Evolutionary conservation across 2,113 vertebrate species (phyloP).

Genomic region (Oostethus manadensis): DNA sequence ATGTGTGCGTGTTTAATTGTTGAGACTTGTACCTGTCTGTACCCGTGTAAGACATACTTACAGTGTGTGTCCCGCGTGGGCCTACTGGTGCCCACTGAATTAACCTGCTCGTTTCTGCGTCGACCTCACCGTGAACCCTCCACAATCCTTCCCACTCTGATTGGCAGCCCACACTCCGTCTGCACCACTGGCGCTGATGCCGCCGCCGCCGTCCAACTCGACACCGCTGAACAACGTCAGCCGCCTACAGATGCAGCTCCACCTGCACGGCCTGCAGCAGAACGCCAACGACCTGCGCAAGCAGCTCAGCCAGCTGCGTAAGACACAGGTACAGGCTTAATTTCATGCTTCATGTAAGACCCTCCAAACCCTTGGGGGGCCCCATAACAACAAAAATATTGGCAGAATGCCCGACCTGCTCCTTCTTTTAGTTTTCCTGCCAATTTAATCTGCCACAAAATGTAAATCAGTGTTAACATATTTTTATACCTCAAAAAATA

Average conservation of each 20-base stretch:
- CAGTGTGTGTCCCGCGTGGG: background rate
- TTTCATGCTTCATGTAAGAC: no score
- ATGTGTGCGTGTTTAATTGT: slow-evolving; percentile 26
- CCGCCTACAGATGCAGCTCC: slow-evolving; percentile 91
- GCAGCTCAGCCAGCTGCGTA: slow-evolving; percentile 87
- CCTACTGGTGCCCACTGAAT: slow-evolving; percentile 19
- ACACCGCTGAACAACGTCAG: slow-evolving; percentile 77
- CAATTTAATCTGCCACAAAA: no score
- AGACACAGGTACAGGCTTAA: slow-evolving; percentile 78
- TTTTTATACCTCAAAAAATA: no score
- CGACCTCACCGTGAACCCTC: slow-evolving; percentile 33
- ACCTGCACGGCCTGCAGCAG: slow-evolving; percentile 90
- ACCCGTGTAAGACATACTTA: background rate
- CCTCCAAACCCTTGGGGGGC: no score
- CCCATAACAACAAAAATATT: no score
- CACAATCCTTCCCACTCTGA: slow-evolving; percentile 44
- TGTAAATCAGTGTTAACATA: no score
- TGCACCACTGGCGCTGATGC: slow-evolving; percentile 77
- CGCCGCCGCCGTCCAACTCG: slow-evolving; percentile 74
- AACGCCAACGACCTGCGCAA: slow-evolving; percentile 90
- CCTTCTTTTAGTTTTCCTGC: no score
- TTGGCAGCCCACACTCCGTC: slow-evolving; percentile 75
- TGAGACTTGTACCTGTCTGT: background rate
- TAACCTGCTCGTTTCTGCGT: slow-evolving; percentile 29
- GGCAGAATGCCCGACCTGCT: no score